Evolutionary conservation across 2,797 vertebrate genomes (phyloP).

Genomic region (Coregonus sp.): DNA sequence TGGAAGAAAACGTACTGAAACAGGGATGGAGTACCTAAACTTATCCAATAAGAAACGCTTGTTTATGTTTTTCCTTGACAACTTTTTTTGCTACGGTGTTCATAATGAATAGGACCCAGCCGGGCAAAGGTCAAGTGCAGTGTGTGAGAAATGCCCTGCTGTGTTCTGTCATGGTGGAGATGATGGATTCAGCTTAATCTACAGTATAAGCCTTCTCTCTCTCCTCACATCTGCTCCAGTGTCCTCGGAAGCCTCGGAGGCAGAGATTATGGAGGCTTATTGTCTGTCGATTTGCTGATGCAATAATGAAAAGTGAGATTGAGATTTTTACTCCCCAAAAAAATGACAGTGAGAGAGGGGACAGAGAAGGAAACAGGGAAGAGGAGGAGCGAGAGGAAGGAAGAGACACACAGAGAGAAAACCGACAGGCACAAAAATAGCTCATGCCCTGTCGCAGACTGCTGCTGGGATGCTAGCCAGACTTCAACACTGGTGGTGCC

Average conservation of each 20-base stretch:
- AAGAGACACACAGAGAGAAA: slow-evolving; percentile 1
- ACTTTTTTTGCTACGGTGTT: background rate
- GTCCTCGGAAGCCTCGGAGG: slow-evolving; percentile 27
- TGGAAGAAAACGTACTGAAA: background rate
- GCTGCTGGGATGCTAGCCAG: slow-evolving; percentile 7
- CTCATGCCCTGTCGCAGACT: slow-evolving; percentile 4
- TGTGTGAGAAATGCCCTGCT: slow-evolving; percentile 24
- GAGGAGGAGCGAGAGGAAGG: background rate
- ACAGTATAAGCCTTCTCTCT: slow-evolving; percentile 27
- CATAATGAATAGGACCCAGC: background rate
- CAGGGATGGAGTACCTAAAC: background rate
- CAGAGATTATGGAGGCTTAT: slow-evolving; percentile 43
- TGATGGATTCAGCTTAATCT: slow-evolving; percentile 42
- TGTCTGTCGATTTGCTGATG: slow-evolving; percentile 19
- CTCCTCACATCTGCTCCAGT: background rate
- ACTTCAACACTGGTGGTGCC: slow-evolving; percentile 1
- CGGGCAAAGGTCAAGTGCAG: slow-evolving; percentile 17
- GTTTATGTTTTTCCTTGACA: background rate
- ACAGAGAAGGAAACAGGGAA: slow-evolving; percentile 11
- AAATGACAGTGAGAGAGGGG: background rate
- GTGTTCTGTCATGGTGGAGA: slow-evolving; percentile 16
- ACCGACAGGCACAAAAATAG: slow-evolving; percentile 28
- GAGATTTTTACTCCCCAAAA: slow-evolving; percentile 17
- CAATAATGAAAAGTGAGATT: slow-evolving; percentile 34
- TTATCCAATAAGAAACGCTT: background rate